Conservation (phyloP, 2,888 invertebrate species). For the Eugnorisma glareosa region DNA sequence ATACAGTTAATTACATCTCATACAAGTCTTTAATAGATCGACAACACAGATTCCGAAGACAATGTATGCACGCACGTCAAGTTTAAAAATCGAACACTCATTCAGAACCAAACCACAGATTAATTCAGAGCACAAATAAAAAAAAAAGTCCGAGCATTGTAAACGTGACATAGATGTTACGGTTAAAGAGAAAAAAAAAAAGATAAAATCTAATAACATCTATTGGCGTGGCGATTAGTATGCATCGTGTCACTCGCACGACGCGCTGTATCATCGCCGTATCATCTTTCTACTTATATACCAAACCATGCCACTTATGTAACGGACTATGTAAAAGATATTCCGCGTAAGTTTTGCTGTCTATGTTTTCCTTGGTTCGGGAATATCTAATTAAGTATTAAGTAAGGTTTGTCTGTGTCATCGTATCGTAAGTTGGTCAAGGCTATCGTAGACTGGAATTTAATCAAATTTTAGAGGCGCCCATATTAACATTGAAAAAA, state of each 20-base stretch:
- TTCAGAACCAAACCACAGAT: slow-evolving; percentile 50
- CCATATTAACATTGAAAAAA: background rate
- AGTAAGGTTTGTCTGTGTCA: slow-evolving; percentile 3
- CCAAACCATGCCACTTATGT: slow-evolving; percentile 51
- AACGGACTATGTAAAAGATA: slow-evolving; percentile 42
- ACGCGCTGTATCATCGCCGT: slow-evolving; percentile 65
- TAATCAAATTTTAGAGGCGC: background rate
- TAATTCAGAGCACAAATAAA: slow-evolving; percentile 34
- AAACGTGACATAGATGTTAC: slow-evolving; percentile 59
- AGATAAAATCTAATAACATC: slow-evolving; percentile 70
- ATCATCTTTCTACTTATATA: slow-evolving; percentile 59
- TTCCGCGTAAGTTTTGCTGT: slow-evolving; percentile 5
- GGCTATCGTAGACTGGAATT: slow-evolving; percentile 4
- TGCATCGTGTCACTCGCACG: slow-evolving; percentile 61
- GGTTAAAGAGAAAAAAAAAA: slow-evolving; percentile 33
- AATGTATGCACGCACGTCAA: slow-evolving; percentile 39
- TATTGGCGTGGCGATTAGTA: slow-evolving; percentile 68
- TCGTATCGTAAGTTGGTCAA: slow-evolving; percentile 8
- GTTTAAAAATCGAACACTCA: slow-evolving; percentile 53
- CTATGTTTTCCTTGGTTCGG: slow-evolving; percentile 20
- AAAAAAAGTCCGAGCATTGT: slow-evolving; percentile 43
- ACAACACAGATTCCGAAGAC: slow-evolving; percentile 43
- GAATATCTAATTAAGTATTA: slow-evolving; percentile 45
- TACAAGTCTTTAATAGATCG: slow-evolving; percentile 44
- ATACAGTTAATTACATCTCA: slow-evolving; percentile 45